A percentile compares a stretch with the other conserved stretches of the same genome.
phyloP scores from a whole-genome alignment of 2,888 invertebrate genomes.

The Macrosiphum euphorbiae region DNA sequence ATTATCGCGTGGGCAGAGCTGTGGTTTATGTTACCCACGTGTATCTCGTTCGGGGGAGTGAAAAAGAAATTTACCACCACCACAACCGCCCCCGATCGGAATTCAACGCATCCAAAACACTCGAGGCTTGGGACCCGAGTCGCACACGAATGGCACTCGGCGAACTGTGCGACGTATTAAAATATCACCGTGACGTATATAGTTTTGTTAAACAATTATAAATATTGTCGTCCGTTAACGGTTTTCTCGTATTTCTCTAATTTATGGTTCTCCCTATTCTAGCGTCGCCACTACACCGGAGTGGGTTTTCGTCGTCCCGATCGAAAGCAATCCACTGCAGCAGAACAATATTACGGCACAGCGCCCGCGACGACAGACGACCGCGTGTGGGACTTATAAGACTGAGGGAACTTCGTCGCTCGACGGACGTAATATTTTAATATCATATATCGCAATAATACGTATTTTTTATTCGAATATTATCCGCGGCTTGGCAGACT shows the following conservation, averaged over 20 bases:
- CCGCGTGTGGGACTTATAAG: neutral
- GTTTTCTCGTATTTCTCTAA: neutral
- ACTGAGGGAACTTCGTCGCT: neutral
- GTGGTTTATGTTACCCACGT: neutral
- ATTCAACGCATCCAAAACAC: neutral
- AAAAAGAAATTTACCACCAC: neutral
- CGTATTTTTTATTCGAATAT: constrained; percentile 24
- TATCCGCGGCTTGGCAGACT: neutral
- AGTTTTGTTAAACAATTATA: neutral
- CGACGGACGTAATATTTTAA: neutral
- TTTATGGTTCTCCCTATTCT: neutral
- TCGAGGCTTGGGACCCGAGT: neutral
- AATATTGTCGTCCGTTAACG: neutral
- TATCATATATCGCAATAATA: neutral
- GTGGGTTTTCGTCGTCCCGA: neutral
- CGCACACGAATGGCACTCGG: neutral
- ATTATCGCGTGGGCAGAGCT: neutral
- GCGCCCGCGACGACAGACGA: neutral
- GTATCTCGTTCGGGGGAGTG: neutral
- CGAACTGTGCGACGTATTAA: neutral
- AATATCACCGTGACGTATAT: neutral
- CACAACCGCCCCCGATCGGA: neutral
- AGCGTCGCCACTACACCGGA: neutral
- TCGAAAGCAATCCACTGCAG: neutral
- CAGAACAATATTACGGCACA: neutral